Evolutionary conservation across 2,113 vertebrate species (phyloP), one percentile per base, ranked within the genome.

Genomic region (Natator depressus): DNA sequence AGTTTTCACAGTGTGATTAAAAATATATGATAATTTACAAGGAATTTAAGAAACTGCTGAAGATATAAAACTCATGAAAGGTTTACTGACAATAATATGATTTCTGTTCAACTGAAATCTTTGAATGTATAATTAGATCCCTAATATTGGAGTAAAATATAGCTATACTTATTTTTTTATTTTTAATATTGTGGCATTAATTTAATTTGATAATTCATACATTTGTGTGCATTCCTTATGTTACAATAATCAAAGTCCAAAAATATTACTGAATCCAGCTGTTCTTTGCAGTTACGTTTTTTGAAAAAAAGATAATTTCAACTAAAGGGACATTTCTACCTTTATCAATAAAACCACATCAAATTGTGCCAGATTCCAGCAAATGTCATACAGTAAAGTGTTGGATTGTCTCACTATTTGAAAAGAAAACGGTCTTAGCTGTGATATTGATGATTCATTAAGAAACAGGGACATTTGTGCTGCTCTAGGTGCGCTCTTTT

Each of bases 21-120:
- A 93, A 88, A 46, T 88, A 12, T 19, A 12, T 57, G 10, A 13
- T 93, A 54, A 91, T 82, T 95, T 91, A 35, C 57, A 55, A 92
- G 90, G 82, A 75, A 76, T 49, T 47, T 76, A 88, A 46, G 50
- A 65, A 90, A 76, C 7, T 62, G 46, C 35, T 47, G 16, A 65
- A 51, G 55, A 62, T 87, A 75, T 35, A 83, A 88, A 62, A 85
- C 78, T 92, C 90, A 90, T 90, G 85, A 86, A 76, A 55, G 35
- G 49, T 75, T 96, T 96, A 65, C 57, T 89, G 88, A 51, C 57
- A 88, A 62, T 65, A 35, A 82, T 47, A 46, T 86, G 2, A 93
- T 88, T 82, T 65, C 31, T 89, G 95, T 94, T 85, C 89, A 88
- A 81, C 42, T 59, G 24, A 75, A 88, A 80, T 69, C 19, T 95